These are phyloP conservation scores for Microcebus tavaratra DNA, from an alignment of 2,113 vertebrate species.

Conservation along the genomic window DNA sequence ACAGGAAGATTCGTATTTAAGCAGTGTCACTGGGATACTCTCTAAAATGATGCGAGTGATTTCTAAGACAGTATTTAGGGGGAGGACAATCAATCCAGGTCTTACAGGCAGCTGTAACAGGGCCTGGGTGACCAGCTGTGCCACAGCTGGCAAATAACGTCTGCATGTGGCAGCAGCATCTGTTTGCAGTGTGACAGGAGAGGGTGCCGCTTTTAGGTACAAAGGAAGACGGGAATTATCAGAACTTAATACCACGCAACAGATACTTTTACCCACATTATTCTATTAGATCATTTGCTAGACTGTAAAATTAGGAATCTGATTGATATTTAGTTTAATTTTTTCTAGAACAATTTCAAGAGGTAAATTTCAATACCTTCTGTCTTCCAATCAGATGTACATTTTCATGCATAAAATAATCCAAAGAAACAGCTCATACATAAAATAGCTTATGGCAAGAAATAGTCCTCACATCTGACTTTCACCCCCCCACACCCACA, in stretches of 20 bases:
- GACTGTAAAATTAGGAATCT: neutral
- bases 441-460: neutral
- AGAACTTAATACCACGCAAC: neutral
- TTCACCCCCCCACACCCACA: too few species aligned
- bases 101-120: neutral
- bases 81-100: neutral
- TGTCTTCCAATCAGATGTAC: neutral
- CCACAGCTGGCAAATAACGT: neutral
- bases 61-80: neutral
- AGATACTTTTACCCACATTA: neutral
- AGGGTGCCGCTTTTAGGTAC: neutral
- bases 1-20: neutral
- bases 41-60: neutral
- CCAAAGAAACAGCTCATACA: neutral
- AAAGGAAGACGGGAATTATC: neutral
- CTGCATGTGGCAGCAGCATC: fast-evolving
- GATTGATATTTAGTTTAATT: neutral
- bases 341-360: neutral
- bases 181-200: neutral
- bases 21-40: neutral
- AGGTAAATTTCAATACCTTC: neutral
- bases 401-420: neutral
- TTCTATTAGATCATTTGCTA: neutral
- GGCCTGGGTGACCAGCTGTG: neutral
- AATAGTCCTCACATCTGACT: neutral